Conservation (phyloP, 2,888 invertebrate genomes). For the Sminthurinus aureus region DNA sequence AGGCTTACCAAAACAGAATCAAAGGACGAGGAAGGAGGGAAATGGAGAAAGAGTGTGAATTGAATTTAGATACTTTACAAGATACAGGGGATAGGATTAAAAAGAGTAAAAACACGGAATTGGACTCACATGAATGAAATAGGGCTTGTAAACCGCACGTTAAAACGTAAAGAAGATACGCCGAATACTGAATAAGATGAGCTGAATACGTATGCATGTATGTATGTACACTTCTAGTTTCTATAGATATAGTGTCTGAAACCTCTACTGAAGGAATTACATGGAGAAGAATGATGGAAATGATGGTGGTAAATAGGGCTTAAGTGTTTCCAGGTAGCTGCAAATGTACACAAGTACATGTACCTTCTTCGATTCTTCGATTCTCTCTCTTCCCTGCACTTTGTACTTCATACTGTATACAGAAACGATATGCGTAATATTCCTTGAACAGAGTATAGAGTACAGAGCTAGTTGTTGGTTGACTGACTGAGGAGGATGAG, state of each 20-base stretch:
- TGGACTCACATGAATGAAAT: background rate
- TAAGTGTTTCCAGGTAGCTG: background rate
- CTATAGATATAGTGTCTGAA: too few relatives aligned
- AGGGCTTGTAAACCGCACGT: background rate
- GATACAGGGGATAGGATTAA: too few relatives aligned
- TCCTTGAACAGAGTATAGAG: too few relatives aligned
- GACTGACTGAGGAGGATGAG: background rate
- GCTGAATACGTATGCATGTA: background rate
- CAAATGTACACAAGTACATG: background rate
- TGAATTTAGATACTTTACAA: background rate
- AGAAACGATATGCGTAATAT: too few relatives aligned
- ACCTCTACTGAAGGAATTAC: background rate
- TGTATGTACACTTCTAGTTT: background rate
- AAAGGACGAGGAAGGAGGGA: background rate
- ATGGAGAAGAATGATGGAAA: background rate
- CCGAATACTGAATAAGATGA: background rate
- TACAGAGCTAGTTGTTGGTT: background rate
- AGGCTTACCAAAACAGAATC: background rate
- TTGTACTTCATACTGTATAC: background rate
- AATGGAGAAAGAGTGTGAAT: background rate
- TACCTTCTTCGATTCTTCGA: too few relatives aligned
- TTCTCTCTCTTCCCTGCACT: too few relatives aligned
- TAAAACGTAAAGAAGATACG: background rate
- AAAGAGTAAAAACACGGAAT: background rate
- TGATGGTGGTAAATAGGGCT: background rate